A percentile compares a stretch with the other conserved stretches of the same genome.
Evolutionary conservation across 2,797 vertebrate genomes (phyloP).

Genomic region (Heliangelus exortis): DNA sequence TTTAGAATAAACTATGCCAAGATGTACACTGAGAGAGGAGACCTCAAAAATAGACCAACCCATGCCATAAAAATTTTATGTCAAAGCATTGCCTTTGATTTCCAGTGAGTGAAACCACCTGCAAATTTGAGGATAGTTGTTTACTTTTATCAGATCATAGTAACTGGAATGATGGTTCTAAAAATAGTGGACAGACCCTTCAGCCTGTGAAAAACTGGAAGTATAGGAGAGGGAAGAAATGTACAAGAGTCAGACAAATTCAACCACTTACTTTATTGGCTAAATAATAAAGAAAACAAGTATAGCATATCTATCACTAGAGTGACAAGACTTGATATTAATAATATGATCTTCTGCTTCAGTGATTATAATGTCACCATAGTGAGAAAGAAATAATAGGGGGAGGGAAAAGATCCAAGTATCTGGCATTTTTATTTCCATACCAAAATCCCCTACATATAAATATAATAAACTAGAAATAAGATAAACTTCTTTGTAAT

Average conservation of each 20-base stretch:
- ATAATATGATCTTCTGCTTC: neutral
- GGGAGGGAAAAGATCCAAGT: neutral
- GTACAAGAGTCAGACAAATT: neutral
- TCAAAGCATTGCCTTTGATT: neutral
- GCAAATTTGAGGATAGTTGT: neutral
- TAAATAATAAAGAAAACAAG: neutral
- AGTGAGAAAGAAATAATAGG: neutral
- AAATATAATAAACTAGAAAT: neutral
- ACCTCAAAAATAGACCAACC: neutral
- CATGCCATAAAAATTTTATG: neutral
- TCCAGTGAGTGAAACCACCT: neutral
- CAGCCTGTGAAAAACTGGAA: neutral
- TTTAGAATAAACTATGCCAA: neutral
- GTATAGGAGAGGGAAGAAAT: neutral
- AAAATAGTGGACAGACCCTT: neutral
- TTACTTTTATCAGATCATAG: neutral
- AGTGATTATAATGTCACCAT: neutral
- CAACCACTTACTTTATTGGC: neutral
- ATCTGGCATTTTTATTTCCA: neutral
- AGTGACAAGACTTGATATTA: conserved; percentile 22
- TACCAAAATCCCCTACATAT: neutral
- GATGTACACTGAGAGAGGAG: neutral
- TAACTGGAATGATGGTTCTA: neutral
- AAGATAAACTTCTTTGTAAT: neutral
- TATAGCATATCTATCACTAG: neutral